Conservation (phyloP, 2,888 invertebrate genomes). For the Epistrophella euchroma region DNA sequence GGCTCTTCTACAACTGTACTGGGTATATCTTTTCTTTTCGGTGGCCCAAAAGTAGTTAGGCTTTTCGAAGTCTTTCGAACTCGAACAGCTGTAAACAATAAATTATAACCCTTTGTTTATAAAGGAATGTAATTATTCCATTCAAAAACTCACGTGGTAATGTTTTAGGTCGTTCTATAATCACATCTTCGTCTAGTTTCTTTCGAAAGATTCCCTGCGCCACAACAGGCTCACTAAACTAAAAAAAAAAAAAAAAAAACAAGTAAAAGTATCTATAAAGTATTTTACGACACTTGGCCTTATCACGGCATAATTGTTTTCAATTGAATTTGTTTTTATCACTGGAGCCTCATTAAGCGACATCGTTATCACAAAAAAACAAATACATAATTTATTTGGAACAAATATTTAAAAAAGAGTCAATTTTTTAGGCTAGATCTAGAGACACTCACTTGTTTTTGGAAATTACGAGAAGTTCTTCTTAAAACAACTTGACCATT, state of each 20-base stretch:
- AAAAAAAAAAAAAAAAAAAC: conserved; percentile 66
- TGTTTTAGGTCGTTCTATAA: conserved; percentile 79
- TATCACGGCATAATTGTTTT: conserved; percentile 58
- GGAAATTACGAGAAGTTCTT: conserved; percentile 64
- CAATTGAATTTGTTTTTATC: conserved; percentile 60
- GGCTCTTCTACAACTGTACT: conserved; percentile 70
- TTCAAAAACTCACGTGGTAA: conserved; percentile 79
- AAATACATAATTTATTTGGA: conserved; percentile 61
- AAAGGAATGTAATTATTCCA: background rate
- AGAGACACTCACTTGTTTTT: conserved; percentile 64
- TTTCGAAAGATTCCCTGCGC: conserved; percentile 81
- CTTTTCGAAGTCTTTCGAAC: conserved; percentile 74
- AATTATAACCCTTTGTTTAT: background rate
- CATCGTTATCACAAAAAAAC: conserved; percentile 49
- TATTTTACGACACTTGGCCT: conserved; percentile 21
- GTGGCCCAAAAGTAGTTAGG: conserved; percentile 65
- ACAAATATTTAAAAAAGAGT: background rate
- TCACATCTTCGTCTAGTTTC: conserved; percentile 80
- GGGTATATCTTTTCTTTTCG: conserved; percentile 61
- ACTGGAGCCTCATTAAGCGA: conserved; percentile 21
- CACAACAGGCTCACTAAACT: conserved; percentile 80
- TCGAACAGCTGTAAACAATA: conserved; percentile 77
- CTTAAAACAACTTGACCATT: conserved; percentile 46
- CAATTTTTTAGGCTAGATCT: no score
- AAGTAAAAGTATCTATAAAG: conserved; percentile 19